Conservation (phyloP, 2,888 invertebrate species). For the Hydropsyche betteni region DNA sequence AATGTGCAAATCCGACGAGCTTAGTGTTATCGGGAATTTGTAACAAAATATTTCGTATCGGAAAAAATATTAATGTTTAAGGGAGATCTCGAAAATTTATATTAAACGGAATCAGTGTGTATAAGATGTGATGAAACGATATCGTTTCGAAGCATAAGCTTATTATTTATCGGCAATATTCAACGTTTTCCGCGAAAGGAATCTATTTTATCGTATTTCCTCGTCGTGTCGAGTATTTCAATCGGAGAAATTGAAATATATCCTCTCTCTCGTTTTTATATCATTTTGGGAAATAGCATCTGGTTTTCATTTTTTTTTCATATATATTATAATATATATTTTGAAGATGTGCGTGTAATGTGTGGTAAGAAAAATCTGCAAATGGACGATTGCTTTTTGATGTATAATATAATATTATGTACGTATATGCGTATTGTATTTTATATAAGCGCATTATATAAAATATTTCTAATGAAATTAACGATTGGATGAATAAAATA, state of each 20-base stretch:
- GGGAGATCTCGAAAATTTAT: too few relatives aligned
- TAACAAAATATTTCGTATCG: too few relatives aligned
- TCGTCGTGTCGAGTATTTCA: slow-evolving; percentile 12
- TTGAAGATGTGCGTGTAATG: slow-evolving; percentile 13
- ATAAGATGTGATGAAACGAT: slow-evolving; percentile 4
- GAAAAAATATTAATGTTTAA: too few relatives aligned
- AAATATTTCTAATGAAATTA: background rate
- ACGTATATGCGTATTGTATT: too few relatives aligned
- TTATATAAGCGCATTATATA: background rate
- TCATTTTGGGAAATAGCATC: slow-evolving; percentile 4
- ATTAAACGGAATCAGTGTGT: too few relatives aligned
- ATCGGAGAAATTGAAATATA: slow-evolving; percentile 24
- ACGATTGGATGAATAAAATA: background rate
- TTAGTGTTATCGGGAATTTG: too few relatives aligned
- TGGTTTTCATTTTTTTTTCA: slow-evolving; percentile 10
- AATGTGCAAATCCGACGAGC: too few relatives aligned
- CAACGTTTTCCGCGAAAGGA: slow-evolving; percentile 12
- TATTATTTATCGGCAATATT: slow-evolving; percentile 23
- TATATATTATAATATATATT: background rate
- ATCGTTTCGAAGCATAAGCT: slow-evolving; percentile 14
- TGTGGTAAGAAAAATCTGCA: slow-evolving; percentile 3
- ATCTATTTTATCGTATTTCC: slow-evolving; percentile 13
- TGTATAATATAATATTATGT: background rate
- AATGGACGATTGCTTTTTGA: slow-evolving; percentile 18
- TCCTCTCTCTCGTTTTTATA: background rate